Base-by-base conservation (phyloP, 2,888 invertebrate species). In the Diachrysia chrysitis region DNA sequence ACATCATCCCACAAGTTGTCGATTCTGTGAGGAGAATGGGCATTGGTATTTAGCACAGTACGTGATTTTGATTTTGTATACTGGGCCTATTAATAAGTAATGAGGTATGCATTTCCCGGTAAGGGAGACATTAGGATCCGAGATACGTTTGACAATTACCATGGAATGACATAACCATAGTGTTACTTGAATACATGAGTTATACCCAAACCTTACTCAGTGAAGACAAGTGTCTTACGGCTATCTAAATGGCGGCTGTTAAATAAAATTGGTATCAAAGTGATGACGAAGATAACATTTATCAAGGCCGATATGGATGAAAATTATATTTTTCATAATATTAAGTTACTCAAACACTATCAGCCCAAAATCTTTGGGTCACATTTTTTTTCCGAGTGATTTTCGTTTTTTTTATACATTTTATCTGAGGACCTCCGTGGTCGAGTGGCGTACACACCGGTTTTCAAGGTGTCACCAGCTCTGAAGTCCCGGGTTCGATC, bases 41-140 rank as follows among this genome's bases (percentile, higher is more conserved):
- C 53, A 29, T 25, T 69, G 61, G 80, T 75, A 75, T 79, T 80
- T 75, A 69, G 78, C 70, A 60, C 79, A 73, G 76, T 62, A 63
- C 79, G 68, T 78, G 75, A 62, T 74, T 65, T 59, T 69, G 74
- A 70, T 72, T 54, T 68, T 68, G 66, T 71, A 70, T 66, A 76
- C 68, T 60, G 58, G 60, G 63, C 66, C 60, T 69, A 68, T 75
- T 55, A 69, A 69, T 76, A 76, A 51, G 69, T 76, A 59, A 76
- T 76, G 76, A 76, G 76, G 51, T 62, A 69, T 65, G 58, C 56
- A 76, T 64, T 71, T 51, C 62, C 54, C 51, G n/a, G 42, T 75
- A 71, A 48, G 32, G 65, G 48, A 42, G 42, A 42, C 25, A 0
- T 55, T 17, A 12, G 58, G 64, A 71, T 75, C 74, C 74, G 71